These are phyloP conservation scores for Diplolepis rosae DNA, from an alignment of 2,888 invertebrate genomes.

Conservation along the genomic window DNA sequence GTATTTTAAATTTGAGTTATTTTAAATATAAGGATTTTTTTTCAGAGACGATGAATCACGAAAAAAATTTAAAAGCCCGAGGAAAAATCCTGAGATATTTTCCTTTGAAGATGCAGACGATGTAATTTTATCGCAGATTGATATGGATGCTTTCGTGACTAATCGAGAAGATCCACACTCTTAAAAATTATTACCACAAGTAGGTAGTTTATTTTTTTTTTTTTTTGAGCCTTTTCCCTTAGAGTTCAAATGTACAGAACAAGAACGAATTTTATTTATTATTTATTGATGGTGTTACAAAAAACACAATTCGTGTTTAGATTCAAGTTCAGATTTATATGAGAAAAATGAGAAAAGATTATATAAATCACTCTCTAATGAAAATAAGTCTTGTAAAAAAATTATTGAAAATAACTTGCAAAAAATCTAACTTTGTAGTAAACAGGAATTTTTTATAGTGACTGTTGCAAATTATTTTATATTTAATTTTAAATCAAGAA, in stretches of 20 bases:
- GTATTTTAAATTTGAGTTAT: not conserved
- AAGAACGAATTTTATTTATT: not conserved
- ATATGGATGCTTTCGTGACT: conserved; percentile 57
- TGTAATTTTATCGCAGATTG: conserved; percentile 64
- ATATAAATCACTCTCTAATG: too few species aligned
- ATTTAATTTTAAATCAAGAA: too few species aligned
- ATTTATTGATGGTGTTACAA: not conserved
- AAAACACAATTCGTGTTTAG: too few species aligned
- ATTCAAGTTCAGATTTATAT: too few species aligned
- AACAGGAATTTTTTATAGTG: too few species aligned
- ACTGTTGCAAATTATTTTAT: too few species aligned
- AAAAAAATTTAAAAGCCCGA: not conserved
- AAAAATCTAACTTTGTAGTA: too few species aligned
- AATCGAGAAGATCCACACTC: not conserved
- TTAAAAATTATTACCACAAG: not conserved
- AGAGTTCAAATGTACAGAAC: not conserved
- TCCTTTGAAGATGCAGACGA: conserved; percentile 57
- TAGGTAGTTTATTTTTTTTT: not conserved
- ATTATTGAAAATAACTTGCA: too few species aligned
- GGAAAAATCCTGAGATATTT: not conserved
- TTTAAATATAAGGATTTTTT: not conserved
- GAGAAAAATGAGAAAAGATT: too few species aligned
- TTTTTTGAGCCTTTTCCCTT: not conserved
- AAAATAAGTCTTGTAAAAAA: too few species aligned
- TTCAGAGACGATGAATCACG: not conserved